These are phyloP conservation scores for Oryzias woworae DNA, from an alignment of 2,113 vertebrate species.

Conservation along the genomic window DNA sequence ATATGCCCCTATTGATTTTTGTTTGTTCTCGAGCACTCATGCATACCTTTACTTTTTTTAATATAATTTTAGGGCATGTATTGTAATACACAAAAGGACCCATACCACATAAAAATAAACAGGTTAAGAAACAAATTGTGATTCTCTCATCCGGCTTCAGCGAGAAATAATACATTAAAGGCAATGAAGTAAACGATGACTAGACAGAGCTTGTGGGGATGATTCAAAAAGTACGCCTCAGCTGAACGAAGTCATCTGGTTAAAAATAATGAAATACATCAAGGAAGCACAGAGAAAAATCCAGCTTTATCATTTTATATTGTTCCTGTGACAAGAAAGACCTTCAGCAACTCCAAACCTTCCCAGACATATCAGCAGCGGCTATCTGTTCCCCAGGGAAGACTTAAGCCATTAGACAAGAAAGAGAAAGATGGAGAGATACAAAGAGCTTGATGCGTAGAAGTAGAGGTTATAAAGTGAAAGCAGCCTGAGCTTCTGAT, in stretches of 20 bases:
- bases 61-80: neutral
- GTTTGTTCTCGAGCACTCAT: too few species aligned
- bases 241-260: slow-evolving; percentile 43
- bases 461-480: slow-evolving; percentile 63
- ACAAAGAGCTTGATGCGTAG: slow-evolving; percentile 36
- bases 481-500: slow-evolving; percentile 58
- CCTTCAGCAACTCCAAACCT: slow-evolving; percentile 68
- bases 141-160: slow-evolving; percentile 27
- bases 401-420: slow-evolving; percentile 69
- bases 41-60: neutral
- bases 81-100: slow-evolving; percentile 16
- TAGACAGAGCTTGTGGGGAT: slow-evolving; percentile 43
- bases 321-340: slow-evolving; percentile 74
- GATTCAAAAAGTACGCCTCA: slow-evolving; percentile 46
- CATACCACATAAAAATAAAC: slow-evolving; percentile 6
- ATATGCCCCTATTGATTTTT: too few species aligned
- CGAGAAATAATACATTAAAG: slow-evolving; percentile 27
- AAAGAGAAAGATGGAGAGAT: slow-evolving; percentile 38
- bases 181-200: slow-evolving; percentile 54
- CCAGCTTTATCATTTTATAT: slow-evolving; percentile 73
- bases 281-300: slow-evolving; percentile 44
- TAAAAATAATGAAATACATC: slow-evolving; percentile 70
- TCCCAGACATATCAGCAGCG: slow-evolving; percentile 63
- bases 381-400: slow-evolving; percentile 63
- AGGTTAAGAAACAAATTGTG: slow-evolving; percentile 11